These are phyloP conservation scores for Lepas anatifera DNA, from an alignment of 2,888 invertebrate genomes.

Conservation along the genomic window DNA sequence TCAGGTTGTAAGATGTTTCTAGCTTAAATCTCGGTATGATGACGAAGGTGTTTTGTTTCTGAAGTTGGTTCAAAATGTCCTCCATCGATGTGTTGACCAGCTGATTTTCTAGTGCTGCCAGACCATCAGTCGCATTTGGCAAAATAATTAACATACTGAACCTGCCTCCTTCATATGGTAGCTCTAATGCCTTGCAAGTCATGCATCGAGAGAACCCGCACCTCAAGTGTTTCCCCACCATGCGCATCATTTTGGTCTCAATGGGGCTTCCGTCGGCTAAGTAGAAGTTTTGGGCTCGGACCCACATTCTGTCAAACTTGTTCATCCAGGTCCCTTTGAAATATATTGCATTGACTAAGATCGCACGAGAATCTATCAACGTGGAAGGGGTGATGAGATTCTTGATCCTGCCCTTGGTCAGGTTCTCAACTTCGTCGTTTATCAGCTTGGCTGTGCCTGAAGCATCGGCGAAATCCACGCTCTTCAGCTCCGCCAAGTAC, in stretches of 20 bases:
- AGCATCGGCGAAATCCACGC: too few species aligned
- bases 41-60: constrained; percentile 47
- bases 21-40: constrained; percentile 67
- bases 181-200: constrained; percentile 56
- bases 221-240: constrained; percentile 25
- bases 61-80: constrained; percentile 44
- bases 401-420: too few species aligned
- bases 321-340: too few species aligned
- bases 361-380: too few species aligned
- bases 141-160: constrained; percentile 62
- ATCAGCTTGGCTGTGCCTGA: too few species aligned
- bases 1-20: constrained; percentile 56
- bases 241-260: constrained; percentile 61
- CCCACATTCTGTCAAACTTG: too few species aligned
- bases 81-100: constrained; percentile 46
- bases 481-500: too few species aligned
- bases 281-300: too few species aligned
- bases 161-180: constrained; percentile 56
- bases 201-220: constrained; percentile 49
- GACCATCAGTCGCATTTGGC: constrained; percentile 53
- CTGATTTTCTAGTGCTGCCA: constrained; percentile 48
- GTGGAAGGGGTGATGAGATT: too few species aligned
- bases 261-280: constrained; percentile 52
- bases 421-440: too few species aligned
- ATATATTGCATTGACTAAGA: too few species aligned